These are phyloP conservation scores for Drepanosiphum platanoidis DNA, from an alignment of 2,888 invertebrate genomes.

Conservation along the genomic window DNA sequence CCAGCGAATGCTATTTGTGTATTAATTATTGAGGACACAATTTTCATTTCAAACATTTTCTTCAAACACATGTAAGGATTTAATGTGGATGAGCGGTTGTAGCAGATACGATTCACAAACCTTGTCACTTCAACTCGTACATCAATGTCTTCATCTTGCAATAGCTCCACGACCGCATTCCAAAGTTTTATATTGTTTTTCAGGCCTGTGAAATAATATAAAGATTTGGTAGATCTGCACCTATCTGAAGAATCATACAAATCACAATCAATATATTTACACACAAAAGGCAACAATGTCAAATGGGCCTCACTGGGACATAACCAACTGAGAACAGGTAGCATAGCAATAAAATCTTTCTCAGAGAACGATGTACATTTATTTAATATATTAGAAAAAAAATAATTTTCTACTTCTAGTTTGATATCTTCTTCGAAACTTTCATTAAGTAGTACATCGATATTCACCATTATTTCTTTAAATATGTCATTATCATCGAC, in stretches of 20 bases:
- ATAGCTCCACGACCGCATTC: conserved; percentile 50
- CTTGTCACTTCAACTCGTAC: conserved; percentile 60
- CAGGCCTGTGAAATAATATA: conserved; percentile 31
- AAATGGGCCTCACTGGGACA: neutral
- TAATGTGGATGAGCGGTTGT: conserved; percentile 11
- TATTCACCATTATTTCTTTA: conserved; percentile 46
- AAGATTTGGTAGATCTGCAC: conserved; percentile 24
- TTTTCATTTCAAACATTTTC: conserved; percentile 52
- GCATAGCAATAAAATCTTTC: conserved; percentile 55
- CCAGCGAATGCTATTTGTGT: conserved; percentile 21
- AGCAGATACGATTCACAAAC: conserved; percentile 47
- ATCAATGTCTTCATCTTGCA: conserved; percentile 61
- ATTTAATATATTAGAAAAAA: conserved; percentile 23
- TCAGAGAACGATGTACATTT: conserved; percentile 7
- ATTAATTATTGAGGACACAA: conserved; percentile 10
- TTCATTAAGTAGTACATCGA: conserved; percentile 15
- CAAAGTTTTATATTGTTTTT: conserved; percentile 51
- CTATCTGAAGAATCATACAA: conserved; percentile 49
- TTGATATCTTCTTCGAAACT: neutral
- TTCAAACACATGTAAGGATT: conserved; percentile 52
- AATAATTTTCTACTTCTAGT: neutral
- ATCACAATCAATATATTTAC: conserved; percentile 50
- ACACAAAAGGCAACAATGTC: conserved; percentile 16
- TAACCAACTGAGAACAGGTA: conserved; percentile 56
- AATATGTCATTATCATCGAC: conserved; percentile 27